Evolutionary conservation across 2,888 invertebrate species (phyloP), one percentile per base, ranked within the genome.

Genomic region (Seladonia tumulorum): DNA sequence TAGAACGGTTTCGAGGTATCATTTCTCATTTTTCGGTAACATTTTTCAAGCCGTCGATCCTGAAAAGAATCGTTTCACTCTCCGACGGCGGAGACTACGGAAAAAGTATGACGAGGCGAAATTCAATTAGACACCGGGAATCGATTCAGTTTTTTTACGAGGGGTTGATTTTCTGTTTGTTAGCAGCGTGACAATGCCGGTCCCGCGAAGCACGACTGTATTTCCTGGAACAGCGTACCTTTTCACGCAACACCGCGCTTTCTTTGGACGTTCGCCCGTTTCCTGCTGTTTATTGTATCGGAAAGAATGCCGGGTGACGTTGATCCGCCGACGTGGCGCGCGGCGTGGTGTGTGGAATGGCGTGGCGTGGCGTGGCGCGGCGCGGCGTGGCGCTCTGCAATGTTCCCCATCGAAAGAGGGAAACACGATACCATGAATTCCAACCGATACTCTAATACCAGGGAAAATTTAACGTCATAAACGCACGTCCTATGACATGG

Each of bases 201-300:
- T 53, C 35, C n/a, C 47, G 18, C 29, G 49, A 22, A 73, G 35
- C 29, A 35, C 57, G 12, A 25, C 45, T n/a, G 75, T n/a, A 53
- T 63, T 66, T 63, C 16, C 70, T 25, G 22, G 53, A 7, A 68
- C 49, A 63, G 35, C 75, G 49, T 57, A 57, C 66, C 77, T 72
- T 76, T 83, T 78, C 79, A 47, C 74, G 79, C 72, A 73, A 68
- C 60, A 25, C 12, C 7, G 42, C 29, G 22, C 39, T 70, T 76
- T n/a, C 81, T 72, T 84, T 70, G 60, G 73, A 76, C 76, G 82
- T 81, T 79, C 74, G 60, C 79, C 47, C 68, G 79, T 47, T 63
- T 74, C 42, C 73, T n/a, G 73, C 25, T 85, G 74, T 83, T 83
- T 81, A 81, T 86, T 80, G 86, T 83, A 87, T 89, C 87, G 85